A percentile compares a stretch with the other conserved stretches of the same genome.
These are phyloP conservation scores for Rhagoletis zephyria DNA, from an alignment of 1,140 invertebrate species.

Conservation along the genomic window DNA sequence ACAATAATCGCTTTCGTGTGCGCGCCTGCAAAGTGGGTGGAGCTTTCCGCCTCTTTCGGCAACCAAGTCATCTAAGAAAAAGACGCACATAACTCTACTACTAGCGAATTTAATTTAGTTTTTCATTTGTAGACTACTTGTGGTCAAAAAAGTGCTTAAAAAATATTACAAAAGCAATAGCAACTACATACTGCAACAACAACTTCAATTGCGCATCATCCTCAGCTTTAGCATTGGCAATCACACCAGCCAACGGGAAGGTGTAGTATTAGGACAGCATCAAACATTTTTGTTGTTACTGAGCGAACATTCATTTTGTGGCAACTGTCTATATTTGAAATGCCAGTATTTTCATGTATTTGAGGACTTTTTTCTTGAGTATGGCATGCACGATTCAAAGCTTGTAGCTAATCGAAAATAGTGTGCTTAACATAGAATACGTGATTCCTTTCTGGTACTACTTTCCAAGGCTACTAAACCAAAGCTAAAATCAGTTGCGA, in stretches of 20 bases:
- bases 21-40: slow-evolving; percentile 25
- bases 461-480: slow-evolving; percentile 31
- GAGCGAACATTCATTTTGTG: not conserved
- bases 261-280: not conserved
- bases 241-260: too few relatives aligned
- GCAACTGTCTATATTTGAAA: slow-evolving; percentile 16
- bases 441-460: slow-evolving; percentile 53
- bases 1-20: slow-evolving; percentile 42
- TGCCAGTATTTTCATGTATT: not conserved
- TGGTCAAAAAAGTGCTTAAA: slow-evolving; percentile 12
- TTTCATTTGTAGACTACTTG: slow-evolving; percentile 29
- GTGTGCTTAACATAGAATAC: slow-evolving; percentile 55
- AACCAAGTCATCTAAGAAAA: not conserved
- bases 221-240: too few relatives aligned
- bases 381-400: slow-evolving; percentile 54
- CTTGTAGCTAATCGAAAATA: slow-evolving; percentile 55
- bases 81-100: not conserved
- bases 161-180: not conserved
- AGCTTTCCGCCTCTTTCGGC: slow-evolving; percentile 38
- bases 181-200: not conserved
- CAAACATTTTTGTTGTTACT: slow-evolving; percentile 8
- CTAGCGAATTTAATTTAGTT: slow-evolving; percentile 39
- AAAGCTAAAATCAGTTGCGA: not conserved
- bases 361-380: slow-evolving; percentile 14
- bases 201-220: not conserved